phyloP scores from a whole-genome alignment of 2,113 vertebrate species.

The Mungos mungo region DNA sequence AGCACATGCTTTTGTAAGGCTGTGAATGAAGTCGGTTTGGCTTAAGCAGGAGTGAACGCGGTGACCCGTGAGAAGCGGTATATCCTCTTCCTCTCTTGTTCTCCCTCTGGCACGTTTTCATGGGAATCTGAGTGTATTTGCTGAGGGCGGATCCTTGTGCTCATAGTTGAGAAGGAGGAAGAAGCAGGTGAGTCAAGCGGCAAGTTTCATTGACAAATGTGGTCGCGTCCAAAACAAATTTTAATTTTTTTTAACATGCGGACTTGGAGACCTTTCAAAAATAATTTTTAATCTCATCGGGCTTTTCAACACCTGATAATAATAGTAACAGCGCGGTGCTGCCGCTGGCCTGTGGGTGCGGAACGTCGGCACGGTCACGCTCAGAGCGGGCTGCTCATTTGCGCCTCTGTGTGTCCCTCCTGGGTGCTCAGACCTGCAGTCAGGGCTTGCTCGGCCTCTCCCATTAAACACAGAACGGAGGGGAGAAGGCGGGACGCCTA shows the following conservation, averaged over 20 bases:
- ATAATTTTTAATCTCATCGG: not conserved
- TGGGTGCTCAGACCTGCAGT: not conserved
- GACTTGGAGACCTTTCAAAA: not conserved
- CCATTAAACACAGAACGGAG: not conserved
- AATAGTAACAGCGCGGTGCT: rapidly evolving
- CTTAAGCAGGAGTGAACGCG: not conserved
- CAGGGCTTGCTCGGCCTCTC: rapidly evolving
- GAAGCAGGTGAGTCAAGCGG: not conserved
- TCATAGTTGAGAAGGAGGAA: not conserved
- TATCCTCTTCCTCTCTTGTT: constrained; percentile 40
- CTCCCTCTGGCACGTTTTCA: constrained; percentile 55
- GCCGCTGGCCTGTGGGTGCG: rapidly evolving
- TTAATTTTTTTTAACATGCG: not conserved
- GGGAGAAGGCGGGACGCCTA: not conserved
- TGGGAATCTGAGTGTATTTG: constrained; percentile 31
- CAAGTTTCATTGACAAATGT: not conserved
- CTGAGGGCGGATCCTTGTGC: not conserved
- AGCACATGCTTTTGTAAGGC: not conserved
- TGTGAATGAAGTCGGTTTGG: not conserved
- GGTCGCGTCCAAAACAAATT: not conserved
- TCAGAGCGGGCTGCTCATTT: not conserved
- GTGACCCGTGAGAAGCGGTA: not conserved
- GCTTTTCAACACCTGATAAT: not conserved
- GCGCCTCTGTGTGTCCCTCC: not conserved
- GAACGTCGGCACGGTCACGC: rapidly evolving